Evolutionary conservation across 2,888 invertebrate genomes (phyloP).

Genomic region (Gastracanthus pulcherrimus): DNA sequence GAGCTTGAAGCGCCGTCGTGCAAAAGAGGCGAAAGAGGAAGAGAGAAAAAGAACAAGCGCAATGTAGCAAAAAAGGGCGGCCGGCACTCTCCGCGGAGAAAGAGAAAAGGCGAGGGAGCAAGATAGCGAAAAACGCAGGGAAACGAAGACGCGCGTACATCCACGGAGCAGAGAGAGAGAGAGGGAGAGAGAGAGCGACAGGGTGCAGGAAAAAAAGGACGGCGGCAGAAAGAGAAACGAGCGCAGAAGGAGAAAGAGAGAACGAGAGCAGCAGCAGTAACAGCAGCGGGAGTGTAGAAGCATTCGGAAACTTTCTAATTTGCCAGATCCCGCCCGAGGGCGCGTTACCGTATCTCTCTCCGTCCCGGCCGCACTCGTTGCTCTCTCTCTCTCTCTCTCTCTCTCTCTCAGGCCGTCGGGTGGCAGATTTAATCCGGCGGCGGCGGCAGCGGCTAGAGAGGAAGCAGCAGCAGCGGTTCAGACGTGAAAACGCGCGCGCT

Average conservation of each 20-base stretch:
- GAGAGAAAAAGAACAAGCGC: not conserved
- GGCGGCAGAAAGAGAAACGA: not conserved
- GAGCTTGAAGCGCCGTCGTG: not conserved
- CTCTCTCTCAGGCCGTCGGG: not conserved
- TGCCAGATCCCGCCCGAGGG: conserved; percentile 49
- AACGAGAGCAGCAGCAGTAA: not conserved
- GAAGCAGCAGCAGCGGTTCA: too few species aligned
- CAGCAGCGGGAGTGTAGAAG: conserved; percentile 25
- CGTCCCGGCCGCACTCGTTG: too few species aligned
- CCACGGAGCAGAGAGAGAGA: not conserved
- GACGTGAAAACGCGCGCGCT: conserved; percentile 23
- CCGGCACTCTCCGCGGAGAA: too few species aligned
- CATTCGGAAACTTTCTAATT: conserved; percentile 58
- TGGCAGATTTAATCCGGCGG: conserved; percentile 45
- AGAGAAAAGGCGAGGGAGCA: conserved; percentile 23
- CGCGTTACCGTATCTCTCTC: conserved; percentile 42
- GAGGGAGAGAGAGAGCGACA: conserved; percentile 9
- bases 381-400: not conserved
- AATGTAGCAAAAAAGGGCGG: not conserved
- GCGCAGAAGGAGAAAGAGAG: conserved; percentile 8
- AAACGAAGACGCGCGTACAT: not conserved
- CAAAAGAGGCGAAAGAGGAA: not conserved
- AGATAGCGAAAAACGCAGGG: conserved; percentile 40
- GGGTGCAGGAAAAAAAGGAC: not conserved
- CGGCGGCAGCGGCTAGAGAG: too few species aligned